Evolutionary conservation across 2,797 vertebrate species (phyloP).

Genomic region (Notolepis coatsorum): DNA sequence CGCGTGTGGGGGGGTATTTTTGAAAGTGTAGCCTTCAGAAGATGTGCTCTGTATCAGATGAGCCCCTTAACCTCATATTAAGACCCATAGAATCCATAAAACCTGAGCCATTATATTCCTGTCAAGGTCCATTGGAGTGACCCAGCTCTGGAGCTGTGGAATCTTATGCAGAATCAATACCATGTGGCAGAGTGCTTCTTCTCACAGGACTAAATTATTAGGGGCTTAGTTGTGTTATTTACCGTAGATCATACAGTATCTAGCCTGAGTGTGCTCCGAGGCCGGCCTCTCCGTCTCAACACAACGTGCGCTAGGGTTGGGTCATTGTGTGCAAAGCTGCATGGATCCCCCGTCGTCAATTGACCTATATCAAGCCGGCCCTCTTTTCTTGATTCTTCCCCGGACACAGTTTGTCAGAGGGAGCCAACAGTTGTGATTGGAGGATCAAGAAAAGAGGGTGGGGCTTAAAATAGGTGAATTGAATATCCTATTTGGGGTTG

Average conservation of each 20-base stretch:
- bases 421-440: too few species aligned
- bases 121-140: slow-evolving; percentile 24
- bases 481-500: too few species aligned
- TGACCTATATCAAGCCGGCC: too few species aligned
- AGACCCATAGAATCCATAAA: slow-evolving; percentile 37
- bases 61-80: slow-evolving; percentile 8
- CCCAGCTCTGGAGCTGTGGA: slow-evolving; percentile 23
- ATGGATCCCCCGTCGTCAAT: too few species aligned
- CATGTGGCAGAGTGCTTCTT: neutral
- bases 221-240: slow-evolving; percentile 10
- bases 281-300: slow-evolving; percentile 1
- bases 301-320: too few species aligned
- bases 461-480: too few species aligned
- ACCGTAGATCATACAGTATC: neutral
- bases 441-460: too few species aligned
- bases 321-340: too few species aligned
- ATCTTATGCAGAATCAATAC: slow-evolving; percentile 42
- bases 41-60: slow-evolving; percentile 10
- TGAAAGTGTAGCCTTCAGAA: neutral
- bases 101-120: slow-evolving; percentile 25
- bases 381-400: too few species aligned
- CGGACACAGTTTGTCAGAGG: too few species aligned
- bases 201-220: slow-evolving; percentile 16
- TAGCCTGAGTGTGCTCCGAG: neutral
- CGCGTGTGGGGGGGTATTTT: neutral